Evolutionary conservation across 1,140 invertebrate species (phyloP).

Genomic region (Solen grandis): DNA sequence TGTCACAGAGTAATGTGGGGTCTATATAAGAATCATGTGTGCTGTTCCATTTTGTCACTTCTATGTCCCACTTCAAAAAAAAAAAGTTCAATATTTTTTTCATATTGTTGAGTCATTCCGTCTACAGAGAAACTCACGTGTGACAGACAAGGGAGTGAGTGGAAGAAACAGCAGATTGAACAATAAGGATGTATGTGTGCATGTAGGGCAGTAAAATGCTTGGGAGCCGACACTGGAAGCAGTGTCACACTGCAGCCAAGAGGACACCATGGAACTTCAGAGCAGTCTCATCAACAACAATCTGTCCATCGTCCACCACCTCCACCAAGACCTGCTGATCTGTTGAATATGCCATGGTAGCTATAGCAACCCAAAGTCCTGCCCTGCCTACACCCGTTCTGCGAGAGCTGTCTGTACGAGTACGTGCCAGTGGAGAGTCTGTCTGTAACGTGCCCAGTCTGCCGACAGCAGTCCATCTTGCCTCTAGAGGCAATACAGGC

Average conservation of each 20-base stretch:
- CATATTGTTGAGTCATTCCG: too few species aligned
- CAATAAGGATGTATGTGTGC: too few species aligned
- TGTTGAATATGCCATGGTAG: slow-evolving; percentile 85
- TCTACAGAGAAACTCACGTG: too few species aligned
- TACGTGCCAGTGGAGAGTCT: slow-evolving; percentile 86
- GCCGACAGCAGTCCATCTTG: slow-evolving; percentile 83
- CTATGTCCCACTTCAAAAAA: too few species aligned
- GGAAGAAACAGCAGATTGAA: too few species aligned
- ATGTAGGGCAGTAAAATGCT: too few species aligned
- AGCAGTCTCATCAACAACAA: slow-evolving; percentile 48
- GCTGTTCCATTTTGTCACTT: too few species aligned
- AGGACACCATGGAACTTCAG: slow-evolving; percentile 38
- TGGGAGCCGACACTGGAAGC: too few species aligned
- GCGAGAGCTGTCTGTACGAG: slow-evolving; percentile 92
- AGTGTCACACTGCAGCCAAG: slow-evolving; percentile 33
- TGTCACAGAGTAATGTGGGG: too few species aligned
- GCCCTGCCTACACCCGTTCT: slow-evolving; percentile 95
- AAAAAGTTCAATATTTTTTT: too few species aligned
- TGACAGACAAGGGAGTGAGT: too few species aligned
- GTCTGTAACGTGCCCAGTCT: slow-evolving; percentile 83
- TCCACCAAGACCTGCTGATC: slow-evolving; percentile 78
- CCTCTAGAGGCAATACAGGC: slow-evolving; percentile 82
- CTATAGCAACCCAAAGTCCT: slow-evolving; percentile 90
- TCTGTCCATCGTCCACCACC: slow-evolving; percentile 13
- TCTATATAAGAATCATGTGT: too few species aligned